These are phyloP conservation scores for Siniperca scherzeri DNA, from an alignment of 2,797 vertebrate genomes.

Conservation along the genomic window DNA sequence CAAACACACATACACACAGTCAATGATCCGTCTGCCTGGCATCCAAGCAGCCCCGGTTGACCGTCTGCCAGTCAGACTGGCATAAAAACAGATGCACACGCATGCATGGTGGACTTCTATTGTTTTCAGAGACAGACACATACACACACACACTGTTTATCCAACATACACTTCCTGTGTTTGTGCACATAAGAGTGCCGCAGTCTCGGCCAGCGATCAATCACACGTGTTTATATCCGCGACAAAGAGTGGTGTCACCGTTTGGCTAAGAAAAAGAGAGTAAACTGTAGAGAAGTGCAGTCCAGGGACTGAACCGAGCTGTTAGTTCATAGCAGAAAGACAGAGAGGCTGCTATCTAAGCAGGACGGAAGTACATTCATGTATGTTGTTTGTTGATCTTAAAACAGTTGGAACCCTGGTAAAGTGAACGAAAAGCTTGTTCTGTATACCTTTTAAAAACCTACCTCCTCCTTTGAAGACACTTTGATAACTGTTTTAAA, in stretches of 20 bases:
- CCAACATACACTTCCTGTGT: constrained; percentile 72
- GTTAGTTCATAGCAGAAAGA: constrained; percentile 17
- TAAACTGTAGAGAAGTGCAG: constrained; percentile 28
- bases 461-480: neutral
- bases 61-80: constrained; percentile 69
- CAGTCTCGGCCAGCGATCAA: constrained; percentile 52
- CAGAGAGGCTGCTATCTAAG: neutral
- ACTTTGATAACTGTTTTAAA: neutral
- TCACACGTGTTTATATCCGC: constrained; percentile 71
- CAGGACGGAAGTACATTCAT: constrained; percentile 33
- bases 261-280: constrained; percentile 37
- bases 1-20: constrained; percentile 41
- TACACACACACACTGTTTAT: constrained; percentile 69
- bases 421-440: neutral
- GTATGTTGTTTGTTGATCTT: neutral
- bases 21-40: constrained; percentile 66
- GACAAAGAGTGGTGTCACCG: constrained; percentile 36
- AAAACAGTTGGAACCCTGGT: neutral
- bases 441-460: neutral
- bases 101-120: constrained; percentile 39
- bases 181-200: constrained; percentile 62
- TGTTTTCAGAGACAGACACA: constrained; percentile 52
- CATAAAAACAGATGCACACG: constrained; percentile 52
- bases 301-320: constrained; percentile 17
- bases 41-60: constrained; percentile 52